Percentiles rank a stretch among this genome's conserved stretches.
phyloP scores from a whole-genome alignment of 92 coral and sea anemone species.

The Palythoa heliodiscus region DNA sequence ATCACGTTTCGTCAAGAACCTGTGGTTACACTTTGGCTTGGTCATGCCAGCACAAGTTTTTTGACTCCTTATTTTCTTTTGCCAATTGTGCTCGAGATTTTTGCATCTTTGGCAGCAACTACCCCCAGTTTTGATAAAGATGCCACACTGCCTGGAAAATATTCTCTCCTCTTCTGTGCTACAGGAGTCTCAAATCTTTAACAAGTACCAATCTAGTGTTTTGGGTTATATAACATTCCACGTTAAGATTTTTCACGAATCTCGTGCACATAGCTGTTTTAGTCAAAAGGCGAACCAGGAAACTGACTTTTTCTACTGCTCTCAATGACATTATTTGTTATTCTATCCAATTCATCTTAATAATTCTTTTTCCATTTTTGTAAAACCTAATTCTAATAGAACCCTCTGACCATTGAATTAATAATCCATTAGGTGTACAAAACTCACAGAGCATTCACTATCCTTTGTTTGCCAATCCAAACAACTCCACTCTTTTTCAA shows the following conservation, averaged over 20 bases:
- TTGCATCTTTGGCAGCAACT: conserved; percentile 5
- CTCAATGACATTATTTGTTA: conserved; percentile 9
- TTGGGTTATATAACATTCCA: background rate
- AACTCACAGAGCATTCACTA: conserved; percentile 12
- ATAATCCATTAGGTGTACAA: conserved; percentile 14
- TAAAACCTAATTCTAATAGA: background rate
- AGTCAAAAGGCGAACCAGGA: background rate
- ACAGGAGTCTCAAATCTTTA: background rate
- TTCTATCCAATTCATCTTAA: background rate
- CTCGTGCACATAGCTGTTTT: conserved; percentile 12
- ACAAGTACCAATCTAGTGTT: background rate
- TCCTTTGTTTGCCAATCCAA: conserved; percentile 9
- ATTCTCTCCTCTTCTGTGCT: conserved; percentile 5
- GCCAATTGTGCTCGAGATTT: background rate
- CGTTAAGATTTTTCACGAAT: background rate
- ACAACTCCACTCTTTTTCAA: background rate
- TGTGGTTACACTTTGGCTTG: conserved; percentile 35
- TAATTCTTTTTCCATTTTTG: conserved; percentile 13
- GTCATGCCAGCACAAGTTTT: background rate
- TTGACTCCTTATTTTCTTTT: background rate
- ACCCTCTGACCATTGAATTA: conserved; percentile 1
- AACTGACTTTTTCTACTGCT: conserved; percentile 1
- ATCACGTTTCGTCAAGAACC: conserved; percentile 37
- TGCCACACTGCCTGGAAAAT: background rate
- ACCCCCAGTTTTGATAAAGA: conserved; percentile 18